Evolutionary conservation across 2,888 invertebrate species (phyloP), one percentile per base, ranked within the genome.

Genomic region (Agrotis puta): DNA sequence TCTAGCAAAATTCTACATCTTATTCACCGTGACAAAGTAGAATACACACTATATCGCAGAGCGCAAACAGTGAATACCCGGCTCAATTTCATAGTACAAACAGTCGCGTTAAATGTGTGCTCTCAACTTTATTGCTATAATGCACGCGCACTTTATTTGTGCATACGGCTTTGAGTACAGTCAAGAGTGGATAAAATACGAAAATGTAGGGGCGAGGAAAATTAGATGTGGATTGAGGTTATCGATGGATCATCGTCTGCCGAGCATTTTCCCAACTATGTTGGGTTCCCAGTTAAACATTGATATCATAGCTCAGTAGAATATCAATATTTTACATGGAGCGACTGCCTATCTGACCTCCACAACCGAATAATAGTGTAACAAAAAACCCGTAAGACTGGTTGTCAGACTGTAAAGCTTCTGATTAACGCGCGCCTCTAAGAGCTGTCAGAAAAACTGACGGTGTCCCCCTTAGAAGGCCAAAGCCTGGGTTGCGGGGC

Each of bases 61-160:
- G 66, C 54, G 69, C 82, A 83, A 82, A 85, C 86, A 84, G 64
- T 61, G 79, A 74, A 68, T 72, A 78, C 85, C 77, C 81, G 82
- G 77, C 83, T 87, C 88, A 86, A 88, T 88, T 88, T 84, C 82
- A 87, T 77, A 85, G 84, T 78, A 77, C 88, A 88, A 88, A 88
- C 82, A 88, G 68, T 54, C 57, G 43, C 65, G 61, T 20, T 53
- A 59, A 45, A 45, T 50, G 65, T 78, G 77, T 78, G 64, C 75
- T 64, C 74, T 59, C 16, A 27, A 22, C 64, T 79, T 68, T 77
- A 74, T 62, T 68, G n/a, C 20, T 65, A 24, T 68, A 72, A 72
- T 61, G 71, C 79, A 84, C 58, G 53, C 18, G 33, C n/a, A 54
- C 57, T 53, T 53, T 77, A 59, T 69, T 62, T 80, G 48, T 74